A percentile compares a stretch with the other conserved stretches of the same genome.
These are phyloP conservation scores for Porites lutea DNA, from an alignment of 64 coral and sea anemone genomes.

Conservation along the genomic window DNA sequence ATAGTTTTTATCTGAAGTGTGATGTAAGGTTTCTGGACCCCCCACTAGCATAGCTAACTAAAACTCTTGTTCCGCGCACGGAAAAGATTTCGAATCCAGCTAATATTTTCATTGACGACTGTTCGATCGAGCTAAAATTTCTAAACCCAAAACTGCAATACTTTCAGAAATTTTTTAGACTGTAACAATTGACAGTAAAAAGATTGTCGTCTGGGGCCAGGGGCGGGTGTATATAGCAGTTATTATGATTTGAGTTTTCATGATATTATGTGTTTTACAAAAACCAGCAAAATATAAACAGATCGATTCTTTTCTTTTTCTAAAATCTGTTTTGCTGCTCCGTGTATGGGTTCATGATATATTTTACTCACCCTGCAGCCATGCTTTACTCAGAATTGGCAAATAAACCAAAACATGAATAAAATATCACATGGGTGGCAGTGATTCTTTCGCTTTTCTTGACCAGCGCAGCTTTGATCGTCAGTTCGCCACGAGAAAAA, in stretches of 20 bases:
- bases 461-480: too few species aligned
- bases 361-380: too few species aligned
- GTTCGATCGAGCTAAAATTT: not conserved
- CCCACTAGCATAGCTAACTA: not conserved
- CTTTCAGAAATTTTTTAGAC: not conserved
- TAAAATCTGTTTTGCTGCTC: too few species aligned
- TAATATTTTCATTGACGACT: not conserved
- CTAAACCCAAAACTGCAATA: not conserved
- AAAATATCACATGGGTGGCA: too few species aligned
- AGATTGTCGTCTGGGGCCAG: not conserved
- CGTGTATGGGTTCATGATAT: too few species aligned
- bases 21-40: not conserved
- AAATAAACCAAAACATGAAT: too few species aligned
- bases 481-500: too few species aligned
- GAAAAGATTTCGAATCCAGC: not conserved
- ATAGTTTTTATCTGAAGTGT: conserved; percentile 1
- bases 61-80: not conserved
- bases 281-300: too few species aligned
- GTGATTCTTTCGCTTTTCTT: too few species aligned
- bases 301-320: too few species aligned
- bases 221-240: not conserved
- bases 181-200: not conserved
- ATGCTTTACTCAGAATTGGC: too few species aligned
- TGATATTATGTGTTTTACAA: too few species aligned
- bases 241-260: not conserved